A percentile compares a stretch with the other conserved stretches of the same genome.
Conservation (phyloP, 2,113 vertebrate species). For the Okapia johnstoni region DNA sequence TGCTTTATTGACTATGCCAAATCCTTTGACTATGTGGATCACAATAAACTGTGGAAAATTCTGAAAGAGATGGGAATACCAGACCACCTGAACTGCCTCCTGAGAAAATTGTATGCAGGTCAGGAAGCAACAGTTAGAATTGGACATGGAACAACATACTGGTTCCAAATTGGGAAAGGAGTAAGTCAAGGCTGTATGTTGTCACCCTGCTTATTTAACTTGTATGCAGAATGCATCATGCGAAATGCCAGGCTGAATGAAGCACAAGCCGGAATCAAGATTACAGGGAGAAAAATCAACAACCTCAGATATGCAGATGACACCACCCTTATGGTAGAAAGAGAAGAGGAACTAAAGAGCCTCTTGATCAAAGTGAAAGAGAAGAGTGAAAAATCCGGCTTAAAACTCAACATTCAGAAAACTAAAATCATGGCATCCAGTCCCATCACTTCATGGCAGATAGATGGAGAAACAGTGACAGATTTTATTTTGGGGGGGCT, state of each 20-base stretch:
- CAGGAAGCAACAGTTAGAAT: not conserved
- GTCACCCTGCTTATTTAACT: not conserved
- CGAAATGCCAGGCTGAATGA: not conserved
- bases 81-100: not conserved
- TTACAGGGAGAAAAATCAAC: not conserved
- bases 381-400: not conserved
- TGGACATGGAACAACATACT: not conserved
- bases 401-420: not conserved
- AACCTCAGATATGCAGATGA: not conserved
- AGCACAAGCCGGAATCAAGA: not conserved
- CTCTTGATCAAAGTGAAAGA: not conserved
- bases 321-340: not conserved
- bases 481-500: accelerated
- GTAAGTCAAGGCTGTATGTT: not conserved
- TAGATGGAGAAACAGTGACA: not conserved
- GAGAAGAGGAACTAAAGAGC: not conserved
- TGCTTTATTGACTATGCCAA: not conserved
- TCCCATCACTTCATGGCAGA: not conserved
- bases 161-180: not conserved
- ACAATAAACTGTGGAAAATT: not conserved
- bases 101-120: not conserved
- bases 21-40: not conserved
- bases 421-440: not conserved
- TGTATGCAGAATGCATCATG: not conserved
- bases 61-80: not conserved